Evolutionary conservation across 1,140 invertebrate genomes (phyloP), one percentile per base, ranked within the genome.

Genomic region (Archegozetes longisetosus): DNA sequence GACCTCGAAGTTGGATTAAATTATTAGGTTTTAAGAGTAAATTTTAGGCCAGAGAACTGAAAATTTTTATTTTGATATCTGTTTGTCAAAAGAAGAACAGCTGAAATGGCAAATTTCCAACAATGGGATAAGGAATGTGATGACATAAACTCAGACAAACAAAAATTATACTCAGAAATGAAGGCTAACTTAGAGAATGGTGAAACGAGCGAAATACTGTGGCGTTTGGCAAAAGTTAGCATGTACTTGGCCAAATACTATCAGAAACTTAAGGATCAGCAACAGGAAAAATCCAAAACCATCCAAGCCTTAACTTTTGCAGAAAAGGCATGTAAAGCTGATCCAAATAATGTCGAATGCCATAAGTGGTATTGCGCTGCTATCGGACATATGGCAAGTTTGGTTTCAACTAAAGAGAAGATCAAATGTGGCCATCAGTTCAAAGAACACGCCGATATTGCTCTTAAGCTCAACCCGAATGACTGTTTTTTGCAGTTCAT

Each of bases 401-500:
- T 75, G 69, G 69, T 79, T 28, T 69, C 77, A 14, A 74, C 75
- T 2, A 80, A 81, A 68, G 83, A 84, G 53, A 83, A 80, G 73
- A 82, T 88, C 55, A 67, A 78, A 65, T 64, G 47, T 46, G 55
- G 55, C 3, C 54, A 61, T 50, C 22, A 62, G 51, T 63, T 59
- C 25, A 60, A 75, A 69, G 74, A 83, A 65, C 84, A 87, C 68
- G 77, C 87, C 61, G 79, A 83, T 66, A 75, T 73, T 67, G 84
- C 85, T 1, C 72, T 86, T 48, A 64, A 76, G 49, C 65, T 88
- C 17, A 78, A 78, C 55, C 82, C 83, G n/a, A 64, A 71, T 14
- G 84, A 87, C 71, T 68, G 78, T 27, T 74, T 77, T 6, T 68
- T 84, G 50, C 78, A 86, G 72, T 78, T 85, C 71, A 75, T 87